Base-by-base conservation (phyloP, 2,888 invertebrate species). In the Ectemnius lituratus region DNA sequence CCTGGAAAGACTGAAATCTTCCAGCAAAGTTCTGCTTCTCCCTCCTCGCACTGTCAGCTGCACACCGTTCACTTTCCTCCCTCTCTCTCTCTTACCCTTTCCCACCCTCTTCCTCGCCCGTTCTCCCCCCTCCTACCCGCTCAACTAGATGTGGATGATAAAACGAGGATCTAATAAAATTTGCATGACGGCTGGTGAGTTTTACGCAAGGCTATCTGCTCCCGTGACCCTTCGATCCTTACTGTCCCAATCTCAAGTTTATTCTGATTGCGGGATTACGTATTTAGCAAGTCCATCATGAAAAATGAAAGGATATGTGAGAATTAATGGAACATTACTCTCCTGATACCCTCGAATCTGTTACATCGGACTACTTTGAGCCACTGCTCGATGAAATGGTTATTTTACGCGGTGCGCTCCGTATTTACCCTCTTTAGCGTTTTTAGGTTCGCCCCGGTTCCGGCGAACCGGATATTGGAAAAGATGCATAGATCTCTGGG, bases 1-100 rank as follows among this genome's bases (percentile, higher is more conserved):
- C 67, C 60, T 73, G 62, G 63, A 67, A 70, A 80, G 60, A 76
- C 70, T 73, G 69, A 76, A 76, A 78, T 76, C 83, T 83, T 80
- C 83, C 70, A 80, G 66, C 67, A 80, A 67, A 68, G 60, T 77
- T 67, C 65, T 65, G 67, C 46, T 23, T 23, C 23, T 74, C 72
- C 66, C 37, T 37, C 37, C 37, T 37, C 11, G 37, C 37, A 37
- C 37, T 37, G 37, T 37, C 37, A 52, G 52, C n/a, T 60, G 66
- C 62, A 59, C 69, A 60, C 60, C 64, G n/a, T 56, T 74, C 72
- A 16, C 49, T 58, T 64, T 45, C 56, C 47, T 56, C 62, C 28
- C 58, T 52, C 52, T 14, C 52, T 52, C 16, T 52, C n/a, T 52
- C 52, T 13, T 16, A 16, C 52, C 16, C 16, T 11, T 16, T 16